Percentiles rank a stretch among this genome's conserved stretches.
Evolutionary conservation across 2,888 invertebrate species (phyloP).

Genomic region (Drosophila algonquin): DNA sequence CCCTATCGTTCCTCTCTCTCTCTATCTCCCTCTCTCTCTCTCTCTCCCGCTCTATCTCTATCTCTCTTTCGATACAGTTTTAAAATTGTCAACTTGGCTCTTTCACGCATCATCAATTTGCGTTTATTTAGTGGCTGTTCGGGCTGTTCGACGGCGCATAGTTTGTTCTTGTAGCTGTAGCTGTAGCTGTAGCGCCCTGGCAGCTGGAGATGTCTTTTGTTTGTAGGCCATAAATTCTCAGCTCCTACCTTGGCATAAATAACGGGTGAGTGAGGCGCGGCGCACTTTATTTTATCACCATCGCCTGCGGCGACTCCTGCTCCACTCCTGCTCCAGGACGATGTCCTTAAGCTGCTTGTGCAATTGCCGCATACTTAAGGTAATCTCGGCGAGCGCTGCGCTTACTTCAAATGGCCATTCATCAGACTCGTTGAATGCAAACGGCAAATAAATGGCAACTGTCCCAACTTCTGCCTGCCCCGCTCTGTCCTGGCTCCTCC

Average conservation of each 20-base stretch:
- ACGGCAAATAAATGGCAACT: slow-evolving; percentile 74
- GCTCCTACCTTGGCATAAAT: slow-evolving; percentile 69
- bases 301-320: slow-evolving; percentile 2
- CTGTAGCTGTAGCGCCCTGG: slow-evolving; percentile 31
- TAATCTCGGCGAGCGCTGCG: slow-evolving; percentile 71
- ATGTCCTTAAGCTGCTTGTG: slow-evolving; percentile 68
- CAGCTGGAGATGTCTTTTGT: slow-evolving; percentile 68
- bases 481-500: neutral
- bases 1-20: too few relatives aligned
- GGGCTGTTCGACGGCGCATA: slow-evolving; percentile 28
- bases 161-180: slow-evolving; percentile 39
- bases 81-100: slow-evolving; percentile 73
- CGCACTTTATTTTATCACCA: slow-evolving; percentile 66
- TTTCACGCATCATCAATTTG: slow-evolving; percentile 75
- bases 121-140: slow-evolving; percentile 63
- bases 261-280: slow-evolving; percentile 54
- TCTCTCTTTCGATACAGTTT: slow-evolving; percentile 58
- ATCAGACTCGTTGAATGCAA: slow-evolving; percentile 76
- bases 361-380: slow-evolving; percentile 78
- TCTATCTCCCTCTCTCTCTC: neutral
- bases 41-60: too few relatives aligned
- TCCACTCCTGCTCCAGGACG: slow-evolving; percentile 27
- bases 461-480: slow-evolving; percentile 23
- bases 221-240: slow-evolving; percentile 69
- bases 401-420: slow-evolving; percentile 78